Evolutionary conservation across 2,797 vertebrate species (phyloP).

Genomic region (Austrolebias charrua): DNA sequence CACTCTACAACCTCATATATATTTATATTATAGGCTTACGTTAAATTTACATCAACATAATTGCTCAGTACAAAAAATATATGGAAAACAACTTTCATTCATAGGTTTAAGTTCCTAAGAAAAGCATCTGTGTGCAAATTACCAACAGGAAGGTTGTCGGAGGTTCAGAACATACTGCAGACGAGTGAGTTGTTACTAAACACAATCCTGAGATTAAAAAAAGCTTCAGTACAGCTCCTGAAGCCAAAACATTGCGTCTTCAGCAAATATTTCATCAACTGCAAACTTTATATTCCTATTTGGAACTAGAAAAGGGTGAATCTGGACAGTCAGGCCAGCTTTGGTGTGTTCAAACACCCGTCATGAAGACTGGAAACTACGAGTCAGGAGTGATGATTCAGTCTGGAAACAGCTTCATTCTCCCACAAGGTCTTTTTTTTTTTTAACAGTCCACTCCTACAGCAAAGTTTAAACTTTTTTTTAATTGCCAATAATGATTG

Average conservation of each 20-base stretch:
- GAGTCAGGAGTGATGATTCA: no score
- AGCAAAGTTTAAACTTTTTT: no score
- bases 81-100: conserved; percentile 59
- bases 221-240: conserved; percentile 9
- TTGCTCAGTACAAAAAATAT: conserved; percentile 47
- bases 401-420: no score
- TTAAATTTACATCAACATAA: conserved; percentile 20
- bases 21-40: conserved; percentile 34
- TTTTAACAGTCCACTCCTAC: no score
- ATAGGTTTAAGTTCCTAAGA: conserved; percentile 37
- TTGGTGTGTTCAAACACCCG: no score
- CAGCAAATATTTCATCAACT: not conserved
- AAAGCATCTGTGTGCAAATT: conserved; percentile 71
- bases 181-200: conserved; percentile 50
- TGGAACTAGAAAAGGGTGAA: no score
- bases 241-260: not conserved
- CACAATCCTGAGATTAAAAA: conserved; percentile 72
- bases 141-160: conserved; percentile 37
- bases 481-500: no score
- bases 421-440: no score
- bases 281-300: not conserved
- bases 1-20: conserved; percentile 32
- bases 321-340: no score
- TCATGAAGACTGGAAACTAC: no score
- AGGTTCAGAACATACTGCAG: conserved; percentile 47